A percentile compares a stretch with the other conserved stretches of the same genome.
phyloP scores from a whole-genome alignment of 2,888 invertebrate species.

The Ceramica pisi region DNA sequence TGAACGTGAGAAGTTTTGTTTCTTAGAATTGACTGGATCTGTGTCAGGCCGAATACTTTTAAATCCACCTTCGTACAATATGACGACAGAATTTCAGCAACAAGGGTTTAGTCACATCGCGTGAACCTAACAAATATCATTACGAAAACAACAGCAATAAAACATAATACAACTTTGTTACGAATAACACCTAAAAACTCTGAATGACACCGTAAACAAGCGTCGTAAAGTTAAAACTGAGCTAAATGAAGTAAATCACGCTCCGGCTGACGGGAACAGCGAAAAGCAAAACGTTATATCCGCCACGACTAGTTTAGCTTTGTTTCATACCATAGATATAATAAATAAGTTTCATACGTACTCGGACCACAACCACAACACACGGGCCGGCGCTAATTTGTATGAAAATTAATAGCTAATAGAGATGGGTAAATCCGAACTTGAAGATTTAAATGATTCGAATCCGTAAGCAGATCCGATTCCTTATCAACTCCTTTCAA shows the following conservation, averaged over 20 bases:
- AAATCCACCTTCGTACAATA: neutral
- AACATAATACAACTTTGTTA: constrained; percentile 43
- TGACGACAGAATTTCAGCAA: constrained; percentile 3
- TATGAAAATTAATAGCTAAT: too few species aligned
- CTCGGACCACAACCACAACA: too few species aligned
- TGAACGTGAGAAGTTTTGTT: neutral
- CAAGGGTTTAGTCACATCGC: constrained; percentile 33
- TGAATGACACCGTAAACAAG: constrained; percentile 47
- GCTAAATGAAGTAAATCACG: constrained; percentile 58
- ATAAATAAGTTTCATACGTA: too few species aligned
- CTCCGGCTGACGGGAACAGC: constrained; percentile 34
- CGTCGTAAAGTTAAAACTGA: constrained; percentile 56
- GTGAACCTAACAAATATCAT: constrained; percentile 52
- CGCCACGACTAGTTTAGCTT: constrained; percentile 15
- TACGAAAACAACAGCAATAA: constrained; percentile 55
- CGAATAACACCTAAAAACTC: constrained; percentile 54
- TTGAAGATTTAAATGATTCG: too few species aligned
- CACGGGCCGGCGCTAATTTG: too few species aligned
- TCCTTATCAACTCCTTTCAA: too few species aligned
- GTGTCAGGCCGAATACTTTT: neutral
- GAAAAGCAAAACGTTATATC: constrained; percentile 21
- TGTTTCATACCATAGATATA: too few species aligned
- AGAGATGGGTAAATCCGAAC: too few species aligned
- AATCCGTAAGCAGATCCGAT: too few species aligned
- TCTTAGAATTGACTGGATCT: neutral